These are phyloP conservation scores for Pteropus alecto DNA, from an alignment of 2,113 vertebrate species.

Conservation along the genomic window DNA sequence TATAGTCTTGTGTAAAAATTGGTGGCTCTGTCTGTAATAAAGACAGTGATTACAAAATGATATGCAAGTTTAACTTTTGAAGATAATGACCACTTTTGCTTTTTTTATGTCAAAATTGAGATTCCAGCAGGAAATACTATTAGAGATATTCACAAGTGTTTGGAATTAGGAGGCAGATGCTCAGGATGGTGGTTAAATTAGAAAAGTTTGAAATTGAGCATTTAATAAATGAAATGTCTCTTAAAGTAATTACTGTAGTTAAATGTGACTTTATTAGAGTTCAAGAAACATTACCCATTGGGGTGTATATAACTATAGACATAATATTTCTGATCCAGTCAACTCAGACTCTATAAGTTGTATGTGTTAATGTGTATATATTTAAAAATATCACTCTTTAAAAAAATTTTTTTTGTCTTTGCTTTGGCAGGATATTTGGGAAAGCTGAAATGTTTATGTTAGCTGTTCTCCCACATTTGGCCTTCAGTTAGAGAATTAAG, in stretches of 20 bases:
- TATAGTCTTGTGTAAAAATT: neutral
- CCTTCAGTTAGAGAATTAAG: constrained; percentile 31
- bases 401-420: neutral
- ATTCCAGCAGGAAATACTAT: neutral
- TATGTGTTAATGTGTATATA: neutral
- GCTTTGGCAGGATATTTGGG: constrained; percentile 30
- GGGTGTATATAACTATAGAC: neutral
- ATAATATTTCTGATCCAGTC: neutral
- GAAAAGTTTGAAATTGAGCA: constrained; percentile 15
- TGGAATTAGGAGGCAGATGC: neutral
- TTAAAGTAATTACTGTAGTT: neutral
- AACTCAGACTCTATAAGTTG: neutral
- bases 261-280: neutral
- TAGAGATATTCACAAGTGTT: neutral
- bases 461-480: constrained; percentile 30
- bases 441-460: constrained; percentile 45
- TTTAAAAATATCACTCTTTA: neutral
- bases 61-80: neutral
- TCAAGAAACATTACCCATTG: neutral
- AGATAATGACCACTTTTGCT: neutral
- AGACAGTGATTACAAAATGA: neutral
- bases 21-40: neutral
- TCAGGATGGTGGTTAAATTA: neutral
- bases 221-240: neutral
- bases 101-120: neutral